These are phyloP conservation scores for Agonopterix alstromeriana DNA, from an alignment of 2,888 invertebrate species.

Conservation along the genomic window DNA sequence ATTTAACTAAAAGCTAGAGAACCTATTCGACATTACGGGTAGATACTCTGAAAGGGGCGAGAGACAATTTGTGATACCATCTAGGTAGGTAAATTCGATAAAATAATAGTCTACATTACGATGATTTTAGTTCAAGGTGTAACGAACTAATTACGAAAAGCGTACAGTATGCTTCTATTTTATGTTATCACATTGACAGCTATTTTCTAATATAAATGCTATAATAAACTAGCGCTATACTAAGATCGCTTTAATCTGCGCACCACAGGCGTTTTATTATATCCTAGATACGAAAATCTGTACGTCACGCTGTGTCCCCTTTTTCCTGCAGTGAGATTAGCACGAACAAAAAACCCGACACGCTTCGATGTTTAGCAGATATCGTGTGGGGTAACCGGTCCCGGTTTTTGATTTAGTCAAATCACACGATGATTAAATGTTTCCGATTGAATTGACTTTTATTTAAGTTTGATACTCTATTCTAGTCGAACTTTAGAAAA, in stretches of 20 bases:
- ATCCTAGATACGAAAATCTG: conserved; percentile 5
- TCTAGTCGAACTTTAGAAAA: no score
- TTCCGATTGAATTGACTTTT: conserved; percentile 29
- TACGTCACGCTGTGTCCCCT: conserved; percentile 16
- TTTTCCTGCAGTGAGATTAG: conserved; percentile 18
- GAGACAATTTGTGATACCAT: no score
- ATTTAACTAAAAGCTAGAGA: conserved; percentile 31
- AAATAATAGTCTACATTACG: no score
- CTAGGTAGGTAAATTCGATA: no score
- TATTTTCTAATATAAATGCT: no score
- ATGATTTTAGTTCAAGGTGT: no score
- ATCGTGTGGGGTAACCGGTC: conserved; percentile 1
- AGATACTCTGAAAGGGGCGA: no score
- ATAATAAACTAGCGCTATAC: no score
- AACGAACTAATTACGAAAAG: no score
- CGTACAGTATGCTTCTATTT: no score
- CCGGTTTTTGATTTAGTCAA: conserved; percentile 5
- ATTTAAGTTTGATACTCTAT: conserved; percentile 17
- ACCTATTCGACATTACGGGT: conserved; percentile 11
- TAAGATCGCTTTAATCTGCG: conserved; percentile 9
- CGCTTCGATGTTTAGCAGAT: conserved; percentile 7
- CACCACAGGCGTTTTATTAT: conserved; percentile 13
- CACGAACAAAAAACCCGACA: conserved; percentile 10
- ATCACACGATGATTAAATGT: conserved; percentile 44
- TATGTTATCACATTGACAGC: no score